Base-by-base conservation (phyloP, 64 coral and sea anemone genomes). In the Anthopleura sola region DNA sequence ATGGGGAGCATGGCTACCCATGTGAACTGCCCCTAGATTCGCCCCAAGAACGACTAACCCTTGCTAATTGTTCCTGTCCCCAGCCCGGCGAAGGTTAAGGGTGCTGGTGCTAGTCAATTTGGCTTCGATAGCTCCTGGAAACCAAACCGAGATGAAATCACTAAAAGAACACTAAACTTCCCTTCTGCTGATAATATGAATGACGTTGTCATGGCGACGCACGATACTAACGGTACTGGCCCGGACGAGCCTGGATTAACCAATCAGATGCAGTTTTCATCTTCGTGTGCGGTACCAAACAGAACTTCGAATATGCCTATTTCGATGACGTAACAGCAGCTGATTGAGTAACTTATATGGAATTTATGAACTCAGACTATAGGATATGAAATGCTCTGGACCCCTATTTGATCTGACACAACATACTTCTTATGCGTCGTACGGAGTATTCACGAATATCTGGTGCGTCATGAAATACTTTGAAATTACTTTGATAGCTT, bases 51-150 rank as follows among this genome's bases (percentile, higher is more conserved):
- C 16, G 19, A 47, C 86, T 84, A 88, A 93, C 49, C 60, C 58
- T 53, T 44, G 62, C 78, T 82, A 82, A 91, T 49, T 87, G 26
- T 71, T 44, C 86, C 60, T 75, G 38, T 76, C 78, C 82, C 36
- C 83, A 94, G 92, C 60, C 92, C 92, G 33, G 83, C 84, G 33
- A 89, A 86, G 34, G 84, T 94, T 69, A 90, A 94, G 49, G 92
- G 83, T 57, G 85, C 88, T 90, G 84, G 83, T 19, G 55, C 64
- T 37, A 89, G 82, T 37, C 88, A 94, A 60, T 94, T 94, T 87
- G 92, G 92, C 28, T 94, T 94, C 82, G 92, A 94, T 49, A 75
- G 90, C 19, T 68, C 88, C 1, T 94, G 92, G 92, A 80, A 94
- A 78, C 92, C 92, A 23, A 94, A 94, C 84, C 60, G 92, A 16